Percentiles rank a stretch among this genome's conserved stretches.
Conservation (phyloP, 1,140 invertebrate species). For the Coelopa frigida region DNA sequence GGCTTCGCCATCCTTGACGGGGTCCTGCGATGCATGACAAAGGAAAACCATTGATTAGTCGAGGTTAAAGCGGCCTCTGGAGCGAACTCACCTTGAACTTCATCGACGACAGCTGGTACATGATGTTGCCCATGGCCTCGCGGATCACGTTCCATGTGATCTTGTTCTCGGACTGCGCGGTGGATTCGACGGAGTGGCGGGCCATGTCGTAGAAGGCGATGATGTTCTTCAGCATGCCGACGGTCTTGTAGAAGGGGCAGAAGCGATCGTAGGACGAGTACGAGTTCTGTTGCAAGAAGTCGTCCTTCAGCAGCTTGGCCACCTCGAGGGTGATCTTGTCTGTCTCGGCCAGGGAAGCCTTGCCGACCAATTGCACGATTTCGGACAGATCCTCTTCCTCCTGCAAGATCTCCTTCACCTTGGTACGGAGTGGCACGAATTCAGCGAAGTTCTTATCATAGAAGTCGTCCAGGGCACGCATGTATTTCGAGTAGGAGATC, state of each 20-base stretch:
- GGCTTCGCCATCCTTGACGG: slow-evolving; percentile 92
- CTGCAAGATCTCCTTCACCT: slow-evolving; percentile 95
- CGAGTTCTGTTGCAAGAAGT: slow-evolving; percentile 98
- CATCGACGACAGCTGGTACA: slow-evolving; percentile 98
- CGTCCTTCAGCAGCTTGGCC: slow-evolving; percentile 96
- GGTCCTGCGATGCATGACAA: slow-evolving; percentile 61
- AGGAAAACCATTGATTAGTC: neutral
- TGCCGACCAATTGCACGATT: slow-evolving; percentile 99
- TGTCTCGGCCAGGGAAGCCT: slow-evolving; percentile 95
- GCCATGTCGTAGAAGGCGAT: slow-evolving; percentile 98
- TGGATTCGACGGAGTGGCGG: slow-evolving; percentile 93
- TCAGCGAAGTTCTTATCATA: slow-evolving; percentile 99
- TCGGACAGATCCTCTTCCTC: slow-evolving; percentile 99
- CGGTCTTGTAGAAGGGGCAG: slow-evolving; percentile 99
- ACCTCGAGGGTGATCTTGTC: slow-evolving; percentile 99
- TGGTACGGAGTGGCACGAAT: slow-evolving; percentile 90
- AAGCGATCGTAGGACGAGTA: slow-evolving; percentile 96
- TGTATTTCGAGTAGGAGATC: slow-evolving; percentile 99
- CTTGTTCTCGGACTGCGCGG: slow-evolving; percentile 98
- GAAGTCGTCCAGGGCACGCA: slow-evolving; percentile 95
- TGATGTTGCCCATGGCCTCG: slow-evolving; percentile 91
- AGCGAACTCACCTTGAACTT: slow-evolving; percentile 85
- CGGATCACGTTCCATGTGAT: slow-evolving; percentile 97
- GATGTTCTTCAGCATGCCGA: slow-evolving; percentile 98
- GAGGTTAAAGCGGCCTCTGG: neutral